A percentile compares a stretch with the other conserved stretches of the same genome.
Conservation (phyloP, 2,797 vertebrate species). For the Anguilla anguilla region DNA sequence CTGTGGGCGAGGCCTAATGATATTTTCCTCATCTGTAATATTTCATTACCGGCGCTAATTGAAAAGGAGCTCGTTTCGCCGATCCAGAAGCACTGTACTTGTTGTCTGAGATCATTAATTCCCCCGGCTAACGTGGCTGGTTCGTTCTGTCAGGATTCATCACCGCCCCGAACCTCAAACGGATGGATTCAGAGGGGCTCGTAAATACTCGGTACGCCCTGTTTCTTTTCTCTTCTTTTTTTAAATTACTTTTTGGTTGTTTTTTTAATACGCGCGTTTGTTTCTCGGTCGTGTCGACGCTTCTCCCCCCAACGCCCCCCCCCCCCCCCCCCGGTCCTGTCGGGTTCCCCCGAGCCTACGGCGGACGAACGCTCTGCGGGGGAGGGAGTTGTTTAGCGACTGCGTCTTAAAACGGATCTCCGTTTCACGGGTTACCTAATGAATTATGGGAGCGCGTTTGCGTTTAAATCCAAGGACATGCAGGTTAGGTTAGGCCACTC, state of each 20-base stretch:
- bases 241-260: background rate
- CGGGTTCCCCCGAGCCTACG: background rate
- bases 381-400: background rate
- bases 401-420: background rate
- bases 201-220: conserved; percentile 13
- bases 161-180: background rate
- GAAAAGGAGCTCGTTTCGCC: conserved; percentile 47
- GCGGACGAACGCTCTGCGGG: background rate
- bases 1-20: conserved; percentile 42
- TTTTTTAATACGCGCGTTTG: conserved; percentile 6
- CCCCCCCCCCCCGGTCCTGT: background rate
- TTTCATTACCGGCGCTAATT: conserved; percentile 62
- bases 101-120: conserved; percentile 50
- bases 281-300: no score
- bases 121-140: conserved; percentile 30
- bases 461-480: no score
- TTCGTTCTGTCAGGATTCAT: conserved; percentile 36
- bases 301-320: background rate
- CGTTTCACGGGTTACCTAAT: background rate
- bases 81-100: conserved; percentile 40
- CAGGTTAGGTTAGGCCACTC: no score
- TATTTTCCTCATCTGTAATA: conserved; percentile 54
- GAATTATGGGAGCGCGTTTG: background rate
- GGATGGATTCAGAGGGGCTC: conserved; percentile 34
- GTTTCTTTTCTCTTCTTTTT: background rate